Conservation (phyloP, 2,113 vertebrate species). For the Dolichallabes microphthalmus region DNA sequence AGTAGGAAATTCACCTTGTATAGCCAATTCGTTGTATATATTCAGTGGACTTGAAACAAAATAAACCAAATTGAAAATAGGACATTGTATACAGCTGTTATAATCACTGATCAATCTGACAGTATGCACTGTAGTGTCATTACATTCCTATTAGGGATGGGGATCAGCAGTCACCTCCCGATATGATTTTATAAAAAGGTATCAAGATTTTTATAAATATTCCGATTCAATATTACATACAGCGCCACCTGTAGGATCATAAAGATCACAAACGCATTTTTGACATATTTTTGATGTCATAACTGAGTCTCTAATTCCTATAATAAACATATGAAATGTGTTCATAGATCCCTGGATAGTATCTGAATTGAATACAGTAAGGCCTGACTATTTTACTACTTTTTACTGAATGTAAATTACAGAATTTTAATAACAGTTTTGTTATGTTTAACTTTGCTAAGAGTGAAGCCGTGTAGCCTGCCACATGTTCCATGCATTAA, state of each 20-base stretch:
- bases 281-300: too few relatives aligned
- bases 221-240: too few relatives aligned
- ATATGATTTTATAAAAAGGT: too few relatives aligned
- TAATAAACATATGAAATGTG: background rate
- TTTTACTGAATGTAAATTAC: too few relatives aligned
- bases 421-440: background rate
- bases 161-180: too few relatives aligned
- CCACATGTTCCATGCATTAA: background rate
- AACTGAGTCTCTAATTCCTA: background rate
- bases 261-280: too few relatives aligned
- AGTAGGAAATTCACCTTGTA: background rate
- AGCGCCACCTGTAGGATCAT: too few relatives aligned
- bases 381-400: too few relatives aligned
- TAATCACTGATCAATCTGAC: background rate
- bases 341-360: background rate
- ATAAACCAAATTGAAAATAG: background rate
- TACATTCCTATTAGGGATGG: background rate
- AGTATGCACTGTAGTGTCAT: background rate
- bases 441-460: background rate
- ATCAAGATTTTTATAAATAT: too few relatives aligned
- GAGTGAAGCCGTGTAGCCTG: background rate
- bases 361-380: background rate
- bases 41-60: background rate
- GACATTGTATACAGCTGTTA: background rate
- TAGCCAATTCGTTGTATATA: background rate